Base-by-base conservation (phyloP, 2,888 invertebrate genomes). In the Xestia sexstrigata region DNA sequence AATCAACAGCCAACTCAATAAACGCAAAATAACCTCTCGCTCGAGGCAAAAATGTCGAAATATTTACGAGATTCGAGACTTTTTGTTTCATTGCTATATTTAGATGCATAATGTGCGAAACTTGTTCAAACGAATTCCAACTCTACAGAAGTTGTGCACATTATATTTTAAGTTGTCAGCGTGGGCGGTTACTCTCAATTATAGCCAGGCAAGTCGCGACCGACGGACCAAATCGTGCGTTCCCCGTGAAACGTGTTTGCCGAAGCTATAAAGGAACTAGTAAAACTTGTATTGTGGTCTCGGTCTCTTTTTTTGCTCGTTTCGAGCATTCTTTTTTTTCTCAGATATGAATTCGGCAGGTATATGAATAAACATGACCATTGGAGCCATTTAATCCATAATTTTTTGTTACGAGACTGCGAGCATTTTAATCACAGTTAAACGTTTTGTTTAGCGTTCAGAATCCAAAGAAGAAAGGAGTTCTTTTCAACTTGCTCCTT, bases 231-330 rank as follows among this genome's bases (percentile, higher is more conserved):
- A 93, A 92, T 94, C 93, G 94, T 93, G 93, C 93, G 92, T 94
- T 93, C 93, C 89, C 90, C 90, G 89, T 90, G 92, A 93, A 94
- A 93, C 94, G 93, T 94, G 93, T 93, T 94, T 93, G 91, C 92
- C 89, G 91, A 93, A 93, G 93, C 93, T 90, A 94, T 94, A 94
- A 94, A 95, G 91, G 90, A 93, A 93, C 93, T 93, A 94, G 94
- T 93, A 93, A 93, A 93, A 94, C 94, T 93, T 91, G 93, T 92
- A 92, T 91, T 91, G 89, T 92, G 91, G 89, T 93, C 89, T 91
- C 86, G 82, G 88, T 90, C 91, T 89, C 79, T 91, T 92, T 93
- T 93, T 93, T 93, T 91, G 87, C 86, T 89, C 79, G 83, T 88
- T 88, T 87, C 67, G 76, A 85, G 79, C 79, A 87, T 87, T 88